Percentiles rank a stretch among this genome's conserved stretches.
These are phyloP conservation scores for Phycodurus eques DNA, from an alignment of 2,113 vertebrate species.

Conservation along the genomic window DNA sequence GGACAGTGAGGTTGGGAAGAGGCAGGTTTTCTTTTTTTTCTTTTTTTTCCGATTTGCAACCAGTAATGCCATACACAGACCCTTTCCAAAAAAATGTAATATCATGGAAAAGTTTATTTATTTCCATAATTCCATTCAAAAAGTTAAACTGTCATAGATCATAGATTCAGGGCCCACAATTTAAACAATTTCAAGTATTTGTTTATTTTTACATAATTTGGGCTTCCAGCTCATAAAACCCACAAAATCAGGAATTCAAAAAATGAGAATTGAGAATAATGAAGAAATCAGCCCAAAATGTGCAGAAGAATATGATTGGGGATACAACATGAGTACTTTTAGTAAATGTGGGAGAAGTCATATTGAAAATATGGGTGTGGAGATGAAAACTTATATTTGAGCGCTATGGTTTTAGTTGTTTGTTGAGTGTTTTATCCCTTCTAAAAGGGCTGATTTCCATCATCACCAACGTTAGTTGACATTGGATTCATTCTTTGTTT, in stretches of 20 bases:
- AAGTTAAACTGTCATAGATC: too few species aligned
- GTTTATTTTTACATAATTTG: too few species aligned
- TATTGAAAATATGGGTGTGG: neutral
- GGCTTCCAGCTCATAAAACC: too few species aligned
- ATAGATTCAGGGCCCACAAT: too few species aligned
- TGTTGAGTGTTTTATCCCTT: neutral
- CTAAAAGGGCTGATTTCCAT: neutral
- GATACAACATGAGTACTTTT: neutral
- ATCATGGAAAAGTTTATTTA: too few species aligned
- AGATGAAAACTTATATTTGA: neutral
- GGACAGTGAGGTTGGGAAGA: slow-evolving; percentile 9
- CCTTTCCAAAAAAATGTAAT: neutral
- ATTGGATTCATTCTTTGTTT: neutral
- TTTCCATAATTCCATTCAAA: too few species aligned
- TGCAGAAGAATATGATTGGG: neutral
- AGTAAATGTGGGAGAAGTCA: neutral
- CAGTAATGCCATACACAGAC: neutral
- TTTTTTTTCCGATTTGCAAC: neutral
- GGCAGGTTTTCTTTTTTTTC: neutral
- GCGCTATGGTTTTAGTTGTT: neutral
- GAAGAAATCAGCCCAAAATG: too few species aligned
- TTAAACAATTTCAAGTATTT: too few species aligned
- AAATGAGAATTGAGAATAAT: too few species aligned
- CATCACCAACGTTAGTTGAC: neutral
- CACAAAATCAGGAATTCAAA: too few species aligned